Evolutionary conservation across 2,888 invertebrate genomes (phyloP), one percentile per base, ranked within the genome.

Genomic region (Sinopyrophorus schimmeli): DNA sequence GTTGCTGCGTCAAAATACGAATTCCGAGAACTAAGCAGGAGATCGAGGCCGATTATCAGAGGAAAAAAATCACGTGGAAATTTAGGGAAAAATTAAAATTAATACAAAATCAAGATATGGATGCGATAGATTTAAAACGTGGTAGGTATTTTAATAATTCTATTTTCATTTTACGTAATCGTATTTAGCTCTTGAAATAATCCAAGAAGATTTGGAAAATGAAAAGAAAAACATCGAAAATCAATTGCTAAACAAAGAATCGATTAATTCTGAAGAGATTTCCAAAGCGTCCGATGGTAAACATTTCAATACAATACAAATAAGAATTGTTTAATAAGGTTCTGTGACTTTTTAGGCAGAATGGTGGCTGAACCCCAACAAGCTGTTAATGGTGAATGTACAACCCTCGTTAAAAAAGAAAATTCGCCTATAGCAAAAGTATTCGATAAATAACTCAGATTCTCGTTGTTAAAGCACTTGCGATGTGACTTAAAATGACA

Each of bases 1-100:
- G 94, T 70, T 95, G 94, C 69, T 92, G 93, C 68, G 82, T 92
- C 64, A 87, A 89, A 58, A 90, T 93, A 72, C 85, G 95, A 21
- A 89, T 96, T 58, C 95, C 95, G 1, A 80, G 95, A 40, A 95
- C 95, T 0, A 94, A 94, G 70, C 93, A 94, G 72, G 93, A 95
- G 74, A 95, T 96, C 54, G 93, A 94, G 70, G 93, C 92, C 0
- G 92, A 95, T 73, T 92, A 89, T 72, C 85, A 89, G 62, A 79
- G 94, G 11, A 85, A 89, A 63, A 87, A 84, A 71, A 83, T 94
- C 32, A 86, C 92, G 0, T 80, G 81, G 59, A 90, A 87, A 70
- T 94, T 94, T 71, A 81, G 88, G 5, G 84, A 87, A 60, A 83
- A 91, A 65, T 75, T 94, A 31, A 82, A 85, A 64, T 82, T 86